phyloP scores from a whole-genome alignment of 2,888 invertebrate genomes.

The Eupithecia subfuscata region DNA sequence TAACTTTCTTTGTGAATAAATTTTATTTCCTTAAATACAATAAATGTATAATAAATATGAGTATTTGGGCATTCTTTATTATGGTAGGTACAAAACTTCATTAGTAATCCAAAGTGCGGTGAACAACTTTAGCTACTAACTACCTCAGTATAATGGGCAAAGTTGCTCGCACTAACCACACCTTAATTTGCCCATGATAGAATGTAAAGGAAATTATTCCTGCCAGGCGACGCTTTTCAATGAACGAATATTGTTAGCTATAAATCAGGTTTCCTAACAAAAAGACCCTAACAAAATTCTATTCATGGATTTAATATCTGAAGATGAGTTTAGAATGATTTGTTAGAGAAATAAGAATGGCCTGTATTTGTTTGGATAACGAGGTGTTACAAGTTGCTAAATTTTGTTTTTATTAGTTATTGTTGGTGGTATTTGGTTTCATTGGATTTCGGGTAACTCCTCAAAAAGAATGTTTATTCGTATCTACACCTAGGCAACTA shows the following conservation, averaged over 20 bases:
- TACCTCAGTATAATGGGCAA: neutral
- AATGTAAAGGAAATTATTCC: slow-evolving; percentile 46
- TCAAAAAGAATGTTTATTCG: too few species aligned
- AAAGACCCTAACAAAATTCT: slow-evolving; percentile 38
- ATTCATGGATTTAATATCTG: slow-evolving; percentile 41
- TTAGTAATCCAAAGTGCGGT: neutral
- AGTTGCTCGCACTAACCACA: neutral
- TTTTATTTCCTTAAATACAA: too few species aligned
- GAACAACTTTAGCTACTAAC: neutral
- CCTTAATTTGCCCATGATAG: slow-evolving; percentile 13
- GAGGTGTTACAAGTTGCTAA: neutral
- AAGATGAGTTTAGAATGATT: slow-evolving; percentile 31
- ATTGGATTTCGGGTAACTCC: neutral
- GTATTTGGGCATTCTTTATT: neutral
- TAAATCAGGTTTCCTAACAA: slow-evolving; percentile 50
- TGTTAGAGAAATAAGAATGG: neutral
- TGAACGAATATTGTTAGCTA: slow-evolving; percentile 49
- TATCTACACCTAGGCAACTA: too few species aligned
- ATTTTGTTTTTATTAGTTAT: too few species aligned
- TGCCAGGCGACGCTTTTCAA: slow-evolving; percentile 50
- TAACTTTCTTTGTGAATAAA: too few species aligned
- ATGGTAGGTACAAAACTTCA: neutral
- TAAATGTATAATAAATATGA: neutral
- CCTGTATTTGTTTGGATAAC: neutral
- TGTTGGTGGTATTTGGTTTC: neutral